phyloP scores from a whole-genome alignment of 1,140 invertebrate genomes.

The Eupristina koningsbergeri region DNA sequence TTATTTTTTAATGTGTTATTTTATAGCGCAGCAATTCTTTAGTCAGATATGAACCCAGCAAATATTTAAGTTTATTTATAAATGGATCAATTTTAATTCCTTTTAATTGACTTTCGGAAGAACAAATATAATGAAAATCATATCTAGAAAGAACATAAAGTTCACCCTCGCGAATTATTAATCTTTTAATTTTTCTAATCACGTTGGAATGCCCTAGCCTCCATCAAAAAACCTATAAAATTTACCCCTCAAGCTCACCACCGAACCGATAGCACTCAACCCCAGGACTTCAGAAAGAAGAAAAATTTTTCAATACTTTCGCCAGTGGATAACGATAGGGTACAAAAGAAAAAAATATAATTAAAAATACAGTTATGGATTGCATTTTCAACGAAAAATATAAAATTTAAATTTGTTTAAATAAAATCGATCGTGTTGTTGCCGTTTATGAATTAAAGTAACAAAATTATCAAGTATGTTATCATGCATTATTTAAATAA shows the following conservation, averaged over 20 bases:
- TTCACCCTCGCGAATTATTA: constrained; percentile 4
- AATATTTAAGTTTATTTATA: neutral
- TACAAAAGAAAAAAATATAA: neutral
- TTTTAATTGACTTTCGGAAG: neutral
- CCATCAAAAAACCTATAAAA: constrained; percentile 41
- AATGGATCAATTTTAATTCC: neutral
- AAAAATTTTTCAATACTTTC: constrained; percentile 29
- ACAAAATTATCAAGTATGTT: no score
- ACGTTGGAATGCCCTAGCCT: constrained; percentile 19
- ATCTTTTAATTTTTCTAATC: constrained; percentile 42
- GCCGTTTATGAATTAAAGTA: no score
- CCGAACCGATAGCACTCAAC: constrained; percentile 30
- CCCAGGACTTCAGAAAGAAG: constrained; percentile 23
- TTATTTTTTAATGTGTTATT: no score
- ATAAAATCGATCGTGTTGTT: no score
- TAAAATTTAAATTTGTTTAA: no score
- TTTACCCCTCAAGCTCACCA: constrained; percentile 32
- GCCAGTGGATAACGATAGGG: neutral
- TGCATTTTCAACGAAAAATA: no score
- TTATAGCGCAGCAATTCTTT: no score
- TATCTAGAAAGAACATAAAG: neutral
- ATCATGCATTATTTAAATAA: no score
- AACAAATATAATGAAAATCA: constrained; percentile 7
- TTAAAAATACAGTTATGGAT: no score
- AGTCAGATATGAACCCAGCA: no score